A percentile compares a stretch with the other conserved stretches of the same genome.
phyloP scores from a whole-genome alignment of 1,140 invertebrate genomes.

The Potamilus streckersoni region DNA sequence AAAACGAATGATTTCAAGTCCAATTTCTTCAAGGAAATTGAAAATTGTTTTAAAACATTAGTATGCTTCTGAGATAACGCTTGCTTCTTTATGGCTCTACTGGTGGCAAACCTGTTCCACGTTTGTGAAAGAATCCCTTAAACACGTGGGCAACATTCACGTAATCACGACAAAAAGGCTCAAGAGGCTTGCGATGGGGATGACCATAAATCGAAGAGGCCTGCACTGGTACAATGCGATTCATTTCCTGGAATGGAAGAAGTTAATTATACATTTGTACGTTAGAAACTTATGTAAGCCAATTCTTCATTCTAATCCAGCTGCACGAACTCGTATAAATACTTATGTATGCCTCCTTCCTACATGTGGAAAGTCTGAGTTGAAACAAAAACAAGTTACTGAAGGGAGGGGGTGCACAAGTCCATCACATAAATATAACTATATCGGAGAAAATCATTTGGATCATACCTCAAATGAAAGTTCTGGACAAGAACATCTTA shows the following conservation, averaged over 20 bases:
- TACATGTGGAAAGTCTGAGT: neutral
- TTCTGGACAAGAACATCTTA: too few relatives aligned
- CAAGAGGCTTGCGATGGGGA: conserved; percentile 1
- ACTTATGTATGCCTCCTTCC: neutral
- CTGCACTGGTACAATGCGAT: conserved; percentile 7
- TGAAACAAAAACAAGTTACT: neutral
- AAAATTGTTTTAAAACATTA: too few relatives aligned
- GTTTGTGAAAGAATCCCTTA: conserved; percentile 21
- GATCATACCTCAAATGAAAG: too few relatives aligned
- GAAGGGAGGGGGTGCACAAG: neutral
- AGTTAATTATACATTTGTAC: neutral
- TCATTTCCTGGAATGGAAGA: conserved; percentile 8
- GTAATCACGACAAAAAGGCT: conserved; percentile 7
- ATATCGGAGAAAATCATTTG: too few relatives aligned
- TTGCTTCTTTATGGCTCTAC: neutral
- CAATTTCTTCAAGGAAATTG: too few relatives aligned
- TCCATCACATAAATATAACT: too few relatives aligned
- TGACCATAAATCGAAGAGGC: conserved; percentile 16
- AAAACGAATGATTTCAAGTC: too few relatives aligned
- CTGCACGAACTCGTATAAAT: neutral
- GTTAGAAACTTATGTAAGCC: neutral
- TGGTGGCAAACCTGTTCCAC: conserved; percentile 20
- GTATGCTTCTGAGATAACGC: too few relatives aligned
- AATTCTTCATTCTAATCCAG: neutral
- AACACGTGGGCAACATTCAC: conserved; percentile 12